Evolutionary conservation across 2,888 invertebrate genomes (phyloP), one percentile per base, ranked within the genome.

Genomic region (Cheilosia vulpina): DNA sequence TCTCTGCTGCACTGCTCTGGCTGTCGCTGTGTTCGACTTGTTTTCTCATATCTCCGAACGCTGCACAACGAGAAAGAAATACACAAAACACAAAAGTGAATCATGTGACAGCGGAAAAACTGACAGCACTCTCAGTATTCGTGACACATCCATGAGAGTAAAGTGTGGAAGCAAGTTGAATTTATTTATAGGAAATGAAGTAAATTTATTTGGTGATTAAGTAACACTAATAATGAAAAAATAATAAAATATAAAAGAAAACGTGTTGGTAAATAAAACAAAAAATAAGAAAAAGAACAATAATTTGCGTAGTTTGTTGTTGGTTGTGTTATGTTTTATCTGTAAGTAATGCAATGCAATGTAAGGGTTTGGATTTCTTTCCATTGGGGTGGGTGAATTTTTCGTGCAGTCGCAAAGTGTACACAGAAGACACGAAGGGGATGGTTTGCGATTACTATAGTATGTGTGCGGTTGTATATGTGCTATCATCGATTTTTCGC

Each of bases 261-360:
- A 52, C 81, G 81, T 85, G 85, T 85, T 85, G 85, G 85, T 85
- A 85, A 85, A 85, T 85, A 85, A 66, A 73, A 52, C 52, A 69
- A 69, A 34, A 55, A 52, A 21, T 24, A 62, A 72, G 17, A 50
- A 58, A 79, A 66, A 85, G 55, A 71, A 71, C 66, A 80, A 77
- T 77, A 50, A 72, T 50, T 85, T 81, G 85, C 81, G 85, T 85
- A 85, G 85, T 85, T 85, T 85, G 76, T 85, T 85, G 81, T 85
- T 85, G 85, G 81, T 85, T 85, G 85, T 81, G 81, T 85, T 85
- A 85, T 85, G 85, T 85, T 85, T 85, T 85, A 81, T 63, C 76
- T 81, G 85, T 85, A 85, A 85, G 85, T 85, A 85, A 85, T 81
- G 81, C 85, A 85, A 85, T 81, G 81, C 85, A 85, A 57, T 77